These are phyloP conservation scores for Diploscapter pachys DNA, from an alignment of 1,140 invertebrate species.

Conservation along the genomic window DNA sequence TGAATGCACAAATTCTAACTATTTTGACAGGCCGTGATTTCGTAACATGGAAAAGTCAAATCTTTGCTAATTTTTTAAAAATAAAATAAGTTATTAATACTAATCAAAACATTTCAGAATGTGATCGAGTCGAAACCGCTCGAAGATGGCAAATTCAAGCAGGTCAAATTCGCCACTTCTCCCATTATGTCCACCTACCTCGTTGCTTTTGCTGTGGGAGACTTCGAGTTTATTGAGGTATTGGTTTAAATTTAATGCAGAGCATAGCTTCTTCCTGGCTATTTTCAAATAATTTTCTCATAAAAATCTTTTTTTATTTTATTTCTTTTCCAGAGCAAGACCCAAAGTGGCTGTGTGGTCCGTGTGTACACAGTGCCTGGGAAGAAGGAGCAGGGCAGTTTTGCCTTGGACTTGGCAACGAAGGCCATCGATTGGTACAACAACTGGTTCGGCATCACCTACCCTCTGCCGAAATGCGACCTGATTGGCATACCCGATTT, in stretches of 20 bases:
- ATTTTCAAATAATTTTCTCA: too few relatives aligned
- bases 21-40: too few relatives aligned
- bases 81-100: too few relatives aligned
- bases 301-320: not conserved
- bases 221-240: conserved; percentile 60
- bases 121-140: conserved; percentile 40
- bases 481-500: conserved; percentile 57
- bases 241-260: not conserved
- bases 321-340: conserved; percentile 43
- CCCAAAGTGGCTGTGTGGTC: conserved; percentile 58
- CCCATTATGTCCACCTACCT: conserved; percentile 63
- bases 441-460: conserved; percentile 77
- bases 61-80: too few relatives aligned
- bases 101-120: conserved; percentile 17
- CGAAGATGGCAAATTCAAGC: conserved; percentile 43
- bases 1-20: too few relatives aligned
- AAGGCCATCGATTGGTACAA: conserved; percentile 77
- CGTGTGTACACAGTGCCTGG: conserved; percentile 77
- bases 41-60: too few relatives aligned
- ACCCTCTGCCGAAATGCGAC: conserved; percentile 67
- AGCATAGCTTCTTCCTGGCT: too few relatives aligned
- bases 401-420: conserved; percentile 73
- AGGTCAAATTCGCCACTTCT: conserved; percentile 62
- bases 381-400: conserved; percentile 75
- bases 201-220: conserved; percentile 62